Percentiles rank a stretch among this genome's conserved stretches.
Conservation (phyloP, 2,888 invertebrate genomes). For the Andrena flavipes region DNA sequence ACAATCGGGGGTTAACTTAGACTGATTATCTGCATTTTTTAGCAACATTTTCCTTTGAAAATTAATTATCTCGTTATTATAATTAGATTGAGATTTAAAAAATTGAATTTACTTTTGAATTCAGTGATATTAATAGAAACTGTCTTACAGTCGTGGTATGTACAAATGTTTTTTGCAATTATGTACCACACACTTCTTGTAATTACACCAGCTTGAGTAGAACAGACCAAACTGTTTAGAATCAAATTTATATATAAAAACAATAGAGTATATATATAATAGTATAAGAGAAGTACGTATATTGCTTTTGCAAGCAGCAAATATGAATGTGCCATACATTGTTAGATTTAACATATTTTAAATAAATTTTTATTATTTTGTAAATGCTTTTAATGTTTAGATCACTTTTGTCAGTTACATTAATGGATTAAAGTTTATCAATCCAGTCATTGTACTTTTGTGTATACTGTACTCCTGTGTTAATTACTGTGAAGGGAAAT, state of each 20-base stretch:
- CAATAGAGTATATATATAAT: background rate
- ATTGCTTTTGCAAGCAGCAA: background rate
- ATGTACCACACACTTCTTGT: no score
- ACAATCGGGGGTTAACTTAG: background rate
- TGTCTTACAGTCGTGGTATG: no score
- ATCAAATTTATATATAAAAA: background rate
- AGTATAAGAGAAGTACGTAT: background rate
- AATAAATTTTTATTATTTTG: background rate
- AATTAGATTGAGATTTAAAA: background rate
- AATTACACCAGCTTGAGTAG: no score
- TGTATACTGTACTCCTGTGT: no score
- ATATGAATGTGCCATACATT: background rate
- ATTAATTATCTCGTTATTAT: background rate
- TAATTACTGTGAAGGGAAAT: background rate
- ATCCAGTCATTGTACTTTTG: no score
- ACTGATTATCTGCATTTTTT: slow-evolving; percentile 36
- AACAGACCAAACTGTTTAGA: background rate
- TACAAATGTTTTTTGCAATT: no score
- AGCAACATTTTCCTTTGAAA: background rate
- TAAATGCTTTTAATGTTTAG: background rate
- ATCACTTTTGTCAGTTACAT: no score
- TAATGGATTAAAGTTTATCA: no score
- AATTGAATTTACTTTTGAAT: background rate
- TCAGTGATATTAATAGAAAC: background rate
- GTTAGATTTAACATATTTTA: background rate